phyloP scores from a whole-genome alignment of 2,113 vertebrate species.

The Holacanthus passer region DNA sequence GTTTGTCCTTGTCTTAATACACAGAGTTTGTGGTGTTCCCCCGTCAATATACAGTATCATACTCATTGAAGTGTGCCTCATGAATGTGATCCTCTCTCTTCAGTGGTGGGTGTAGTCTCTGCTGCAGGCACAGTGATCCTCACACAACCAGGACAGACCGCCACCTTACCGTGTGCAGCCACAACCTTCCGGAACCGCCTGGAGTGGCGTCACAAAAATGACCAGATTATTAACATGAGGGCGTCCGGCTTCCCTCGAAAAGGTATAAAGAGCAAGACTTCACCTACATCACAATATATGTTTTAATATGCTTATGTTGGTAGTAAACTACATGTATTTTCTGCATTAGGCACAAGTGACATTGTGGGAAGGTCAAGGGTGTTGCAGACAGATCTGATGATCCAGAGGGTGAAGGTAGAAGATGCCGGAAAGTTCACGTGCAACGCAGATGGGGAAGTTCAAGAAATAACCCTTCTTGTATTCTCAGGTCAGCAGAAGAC shows the following conservation, averaged over 20 bases:
- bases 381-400: accelerated
- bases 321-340: background rate
- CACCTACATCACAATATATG: background rate
- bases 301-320: background rate
- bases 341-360: accelerated
- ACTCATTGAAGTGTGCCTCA: background rate
- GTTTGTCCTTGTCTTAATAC: background rate
- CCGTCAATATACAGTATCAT: background rate
- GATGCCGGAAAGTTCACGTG: conserved; percentile 69
- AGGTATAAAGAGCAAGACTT: conserved; percentile 46
- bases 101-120: conserved; percentile 64
- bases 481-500: conserved; percentile 61
- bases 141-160: accelerated
- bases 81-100: background rate
- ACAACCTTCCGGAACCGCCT: accelerated
- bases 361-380: accelerated
- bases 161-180: conserved; percentile 29
- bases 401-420: accelerated
- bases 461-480: conserved; percentile 4
- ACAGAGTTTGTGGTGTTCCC: background rate
- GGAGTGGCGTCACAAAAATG: accelerated
- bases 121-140: conserved; percentile 23
- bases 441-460: accelerated
- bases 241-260: accelerated
- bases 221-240: accelerated